These are phyloP conservation scores for Xylophagus ater DNA, from an alignment of 2,888 invertebrate genomes.

Conservation along the genomic window DNA sequence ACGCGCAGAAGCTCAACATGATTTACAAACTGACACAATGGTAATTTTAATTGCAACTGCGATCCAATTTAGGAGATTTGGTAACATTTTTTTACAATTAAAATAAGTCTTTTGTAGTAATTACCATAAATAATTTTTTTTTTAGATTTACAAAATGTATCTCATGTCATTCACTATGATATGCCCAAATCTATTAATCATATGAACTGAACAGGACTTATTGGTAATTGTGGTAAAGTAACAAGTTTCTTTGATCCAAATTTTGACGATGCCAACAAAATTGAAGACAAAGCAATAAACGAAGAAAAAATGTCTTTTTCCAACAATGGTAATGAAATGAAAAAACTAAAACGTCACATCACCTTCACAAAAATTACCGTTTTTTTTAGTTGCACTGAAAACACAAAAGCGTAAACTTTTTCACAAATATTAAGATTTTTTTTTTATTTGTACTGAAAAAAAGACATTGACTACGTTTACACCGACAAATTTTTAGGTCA, in stretches of 20 bases:
- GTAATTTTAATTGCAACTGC: slow-evolving; percentile 87
- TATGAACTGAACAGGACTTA: slow-evolving; percentile 89
- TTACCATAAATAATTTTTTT: slow-evolving; percentile 10
- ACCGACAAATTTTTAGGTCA: too few relatives aligned
- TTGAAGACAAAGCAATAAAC: too few relatives aligned
- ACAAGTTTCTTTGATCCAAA: slow-evolving; percentile 71
- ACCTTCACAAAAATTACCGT: too few relatives aligned
- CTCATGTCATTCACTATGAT: slow-evolving; percentile 87
- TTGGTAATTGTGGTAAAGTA: slow-evolving; percentile 80
- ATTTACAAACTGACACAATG: slow-evolving; percentile 69
- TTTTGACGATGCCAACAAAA: too few relatives aligned
- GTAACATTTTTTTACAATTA: slow-evolving; percentile 32
- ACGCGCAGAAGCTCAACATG: slow-evolving; percentile 85
- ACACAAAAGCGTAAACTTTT: too few relatives aligned
- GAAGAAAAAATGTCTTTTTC: too few relatives aligned
- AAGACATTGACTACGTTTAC: too few relatives aligned
- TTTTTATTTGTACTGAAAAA: too few relatives aligned
- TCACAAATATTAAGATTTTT: too few relatives aligned
- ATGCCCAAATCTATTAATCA: slow-evolving; percentile 81
- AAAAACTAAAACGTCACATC: too few relatives aligned
- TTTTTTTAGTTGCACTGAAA: too few relatives aligned
- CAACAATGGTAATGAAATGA: too few relatives aligned
- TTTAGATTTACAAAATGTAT: slow-evolving; percentile 72
- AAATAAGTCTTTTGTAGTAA: neutral
- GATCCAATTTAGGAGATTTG: slow-evolving; percentile 86